Percentiles rank a stretch among this genome's conserved stretches.
phyloP scores from a whole-genome alignment of 2,888 invertebrate genomes.

The Busseola fusca region DNA sequence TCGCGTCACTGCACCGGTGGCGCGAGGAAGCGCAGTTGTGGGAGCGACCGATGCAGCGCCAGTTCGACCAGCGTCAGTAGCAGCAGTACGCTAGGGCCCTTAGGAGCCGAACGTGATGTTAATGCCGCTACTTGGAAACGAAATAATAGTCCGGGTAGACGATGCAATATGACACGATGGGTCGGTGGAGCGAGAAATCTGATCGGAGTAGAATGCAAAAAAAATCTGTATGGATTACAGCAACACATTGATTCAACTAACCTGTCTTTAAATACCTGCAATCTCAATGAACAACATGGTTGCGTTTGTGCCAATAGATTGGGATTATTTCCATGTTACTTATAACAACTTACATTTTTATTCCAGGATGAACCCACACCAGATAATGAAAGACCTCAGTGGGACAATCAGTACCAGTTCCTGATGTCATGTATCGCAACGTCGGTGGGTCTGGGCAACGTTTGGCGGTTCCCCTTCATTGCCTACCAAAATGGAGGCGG shows the following conservation, averaged over 20 bases:
- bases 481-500: constrained; percentile 93
- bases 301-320: not conserved
- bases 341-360: not conserved
- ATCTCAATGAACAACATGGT: not conserved
- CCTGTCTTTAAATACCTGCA: not conserved
- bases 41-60: too few relatives aligned
- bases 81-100: too few relatives aligned
- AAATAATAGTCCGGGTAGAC: too few relatives aligned
- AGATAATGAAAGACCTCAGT: constrained; percentile 78
- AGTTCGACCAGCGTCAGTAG: too few relatives aligned
- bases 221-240: not conserved
- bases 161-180: too few relatives aligned
- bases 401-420: constrained; percentile 92
- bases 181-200: too few relatives aligned
- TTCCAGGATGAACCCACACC: constrained; percentile 61
- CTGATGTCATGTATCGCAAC: constrained; percentile 93
- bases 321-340: not conserved
- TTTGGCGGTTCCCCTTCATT: constrained; percentile 90
- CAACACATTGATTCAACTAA: not conserved
- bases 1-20: too few relatives aligned
- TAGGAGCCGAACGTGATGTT: too few relatives aligned
- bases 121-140: too few relatives aligned
- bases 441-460: constrained; percentile 92
- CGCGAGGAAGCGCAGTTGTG: too few relatives aligned
- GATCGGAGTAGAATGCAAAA: not conserved